These are phyloP conservation scores for Caenorhabditis zanzibari DNA, from an alignment of 2,888 invertebrate genomes.

Conservation along the genomic window DNA sequence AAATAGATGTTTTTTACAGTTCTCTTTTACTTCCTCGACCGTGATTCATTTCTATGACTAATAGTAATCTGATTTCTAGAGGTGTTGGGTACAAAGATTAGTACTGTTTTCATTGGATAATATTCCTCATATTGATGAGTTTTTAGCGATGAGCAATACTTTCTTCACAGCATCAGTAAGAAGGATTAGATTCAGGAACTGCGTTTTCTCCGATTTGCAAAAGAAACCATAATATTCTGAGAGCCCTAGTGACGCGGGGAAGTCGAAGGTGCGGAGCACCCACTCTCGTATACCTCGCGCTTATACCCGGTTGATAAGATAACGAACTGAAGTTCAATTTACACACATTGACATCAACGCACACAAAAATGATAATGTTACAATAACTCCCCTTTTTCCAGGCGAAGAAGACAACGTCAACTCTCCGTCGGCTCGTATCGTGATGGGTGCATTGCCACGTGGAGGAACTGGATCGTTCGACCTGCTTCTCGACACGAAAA, in stretches of 20 bases:
- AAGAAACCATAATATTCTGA: not conserved
- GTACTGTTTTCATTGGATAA: not conserved
- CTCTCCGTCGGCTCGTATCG: constrained; percentile 82
- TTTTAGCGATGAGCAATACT: constrained; percentile 3
- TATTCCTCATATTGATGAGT: not conserved
- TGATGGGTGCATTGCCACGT: constrained; percentile 78
- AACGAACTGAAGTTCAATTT: constrained; percentile 10
- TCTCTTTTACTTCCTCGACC: not conserved
- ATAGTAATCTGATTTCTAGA: constrained; percentile 1
- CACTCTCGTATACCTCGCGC: constrained; percentile 23
- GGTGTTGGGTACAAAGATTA: not conserved
- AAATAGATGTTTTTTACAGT: not conserved
- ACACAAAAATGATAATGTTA: not conserved
- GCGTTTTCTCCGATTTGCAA: not conserved
- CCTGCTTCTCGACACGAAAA: constrained; percentile 64
- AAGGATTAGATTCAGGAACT: not conserved
- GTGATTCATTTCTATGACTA: constrained; percentile 25
- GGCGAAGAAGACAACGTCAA: constrained; percentile 79
- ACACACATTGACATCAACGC: constrained; percentile 7
- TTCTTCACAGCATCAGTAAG: not conserved
- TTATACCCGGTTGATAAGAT: constrained; percentile 35
- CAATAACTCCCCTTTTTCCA: constrained; percentile 60
- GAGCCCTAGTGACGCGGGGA: constrained; percentile 1
- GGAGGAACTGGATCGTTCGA: constrained; percentile 83
- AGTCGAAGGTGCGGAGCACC: constrained; percentile 35